Conservation (phyloP, 92 coral and sea anemone genomes). For the Ricordea florida region DNA sequence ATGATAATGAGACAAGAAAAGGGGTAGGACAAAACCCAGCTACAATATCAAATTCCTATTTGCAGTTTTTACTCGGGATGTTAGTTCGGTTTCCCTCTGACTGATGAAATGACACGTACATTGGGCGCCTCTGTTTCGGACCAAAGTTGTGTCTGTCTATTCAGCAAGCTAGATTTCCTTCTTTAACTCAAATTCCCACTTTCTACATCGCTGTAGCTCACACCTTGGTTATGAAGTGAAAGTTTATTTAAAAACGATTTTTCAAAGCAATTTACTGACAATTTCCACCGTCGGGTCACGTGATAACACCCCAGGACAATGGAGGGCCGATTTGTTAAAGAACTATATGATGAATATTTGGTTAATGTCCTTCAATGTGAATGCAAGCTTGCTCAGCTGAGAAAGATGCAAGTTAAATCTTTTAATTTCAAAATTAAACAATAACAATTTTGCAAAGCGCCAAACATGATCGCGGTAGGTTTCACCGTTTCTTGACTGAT, state of each 20-base stretch:
- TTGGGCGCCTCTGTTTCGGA: no score
- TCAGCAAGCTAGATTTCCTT: no score
- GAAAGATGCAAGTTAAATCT: not conserved
- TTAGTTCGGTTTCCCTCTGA: no score
- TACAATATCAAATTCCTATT: conserved; percentile 26
- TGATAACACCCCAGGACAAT: conserved; percentile 11
- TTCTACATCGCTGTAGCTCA: no score
- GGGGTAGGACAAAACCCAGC: no score
- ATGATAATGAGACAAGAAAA: not conserved
- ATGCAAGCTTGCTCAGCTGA: conserved; percentile 67
- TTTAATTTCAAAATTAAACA: conserved; percentile 7
- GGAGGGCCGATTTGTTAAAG: conserved; percentile 5
- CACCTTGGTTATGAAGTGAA: no score
- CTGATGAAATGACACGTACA: no score
- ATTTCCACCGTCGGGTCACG: conserved; percentile 28
- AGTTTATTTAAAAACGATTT: not conserved
- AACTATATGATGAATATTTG: conserved; percentile 17
- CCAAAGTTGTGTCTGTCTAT: no score
- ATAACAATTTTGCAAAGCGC: conserved; percentile 10
- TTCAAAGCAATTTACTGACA: not conserved
- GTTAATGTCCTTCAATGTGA: conserved; percentile 20
- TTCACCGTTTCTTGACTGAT: not conserved
- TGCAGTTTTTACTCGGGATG: not conserved
- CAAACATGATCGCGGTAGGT: not conserved
- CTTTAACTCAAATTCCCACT: no score